Base-by-base conservation (phyloP, 2,888 invertebrate species). In the Xestobium rufovillosum region DNA sequence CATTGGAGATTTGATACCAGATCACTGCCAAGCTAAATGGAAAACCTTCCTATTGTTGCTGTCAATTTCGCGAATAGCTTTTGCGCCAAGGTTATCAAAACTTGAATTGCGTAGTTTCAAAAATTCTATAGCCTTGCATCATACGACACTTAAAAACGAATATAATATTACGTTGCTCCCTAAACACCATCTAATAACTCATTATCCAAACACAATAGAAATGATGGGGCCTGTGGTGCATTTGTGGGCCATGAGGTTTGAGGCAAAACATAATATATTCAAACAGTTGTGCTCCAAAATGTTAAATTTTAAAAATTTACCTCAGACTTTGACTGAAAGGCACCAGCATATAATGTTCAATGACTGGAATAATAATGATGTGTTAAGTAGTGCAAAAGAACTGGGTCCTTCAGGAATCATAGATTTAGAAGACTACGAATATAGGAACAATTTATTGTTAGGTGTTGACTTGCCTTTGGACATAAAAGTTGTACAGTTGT, bases 41-140 rank as follows among this genome's bases (percentile, higher is more conserved):
- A 35, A 29, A 35, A 28, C 28, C n/a, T 29, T 35, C 11, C 15
- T 28, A 11, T n/a, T 31, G 16, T 15, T 30, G 8, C 15, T 35
- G 13, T 11, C 4, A 3, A 35, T 35, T 9, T 14, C 9, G 4
- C 15, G 27, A 4, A 31, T 35, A 26, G n/a, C 28, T 28, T 35
- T 31, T 28, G 14, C 12, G 14, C 16, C 26, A n/a, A 26, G 26
- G 15, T 14, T 28, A 14, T 11, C 28, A 19, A 31, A 16, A 16
- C 16, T 13, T 13, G 15, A 35, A 35, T 17, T 26, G 12, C 35
- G 28, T 26, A 4, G 17, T 11, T 10, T 30, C 8, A 19, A 6
- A 8, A 19, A 6, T 19, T 19, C n/a, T 8, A 19, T 19, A 8
- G 23, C 23, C 6, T 6, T 8, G 6, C 23, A 19, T 19, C 23